Evolutionary conservation across 2,888 invertebrate genomes (phyloP).

Genomic region (Heteromyza rotundicornis): DNA sequence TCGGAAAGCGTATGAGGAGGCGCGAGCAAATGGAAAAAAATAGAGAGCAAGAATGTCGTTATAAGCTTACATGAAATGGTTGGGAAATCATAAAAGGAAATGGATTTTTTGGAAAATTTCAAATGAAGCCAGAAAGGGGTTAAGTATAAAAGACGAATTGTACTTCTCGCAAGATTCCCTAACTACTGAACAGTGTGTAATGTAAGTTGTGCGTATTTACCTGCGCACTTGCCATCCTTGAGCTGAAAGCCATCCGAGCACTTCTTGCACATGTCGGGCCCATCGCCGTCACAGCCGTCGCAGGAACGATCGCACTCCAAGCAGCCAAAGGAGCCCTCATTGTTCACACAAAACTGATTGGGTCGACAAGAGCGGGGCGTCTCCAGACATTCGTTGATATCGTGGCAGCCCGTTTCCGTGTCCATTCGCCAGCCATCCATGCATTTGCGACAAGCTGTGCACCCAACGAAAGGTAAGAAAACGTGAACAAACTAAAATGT

Average conservation of each 20-base stretch:
- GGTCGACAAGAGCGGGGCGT: slow-evolving; percentile 65
- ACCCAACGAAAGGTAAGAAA: neutral
- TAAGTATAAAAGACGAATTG: too few relatives aligned
- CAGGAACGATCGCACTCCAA: slow-evolving; percentile 83
- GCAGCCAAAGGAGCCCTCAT: slow-evolving; percentile 82
- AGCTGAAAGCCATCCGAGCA: slow-evolving; percentile 78
- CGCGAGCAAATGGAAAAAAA: neutral
- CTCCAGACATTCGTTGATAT: slow-evolving; percentile 82
- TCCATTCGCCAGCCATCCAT: slow-evolving; percentile 76
- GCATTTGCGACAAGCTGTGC: slow-evolving; percentile 65
- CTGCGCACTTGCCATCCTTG: slow-evolving; percentile 78
- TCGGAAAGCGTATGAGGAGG: neutral
- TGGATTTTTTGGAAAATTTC: too few relatives aligned
- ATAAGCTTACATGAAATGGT: too few relatives aligned
- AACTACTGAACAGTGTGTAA: too few relatives aligned
- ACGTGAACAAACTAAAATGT: neutral
- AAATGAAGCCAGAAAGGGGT: too few relatives aligned
- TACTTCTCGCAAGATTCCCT: too few relatives aligned
- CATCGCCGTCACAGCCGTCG: slow-evolving; percentile 83
- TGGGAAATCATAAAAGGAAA: too few relatives aligned
- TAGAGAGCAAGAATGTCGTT: neutral
- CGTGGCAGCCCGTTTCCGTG: slow-evolving; percentile 80
- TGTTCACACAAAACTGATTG: slow-evolving; percentile 87
- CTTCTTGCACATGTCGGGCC: slow-evolving; percentile 86
- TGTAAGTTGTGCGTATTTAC: too few relatives aligned